phyloP scores from a whole-genome alignment of 2,888 invertebrate genomes.

The Hecatera dysodea region DNA sequence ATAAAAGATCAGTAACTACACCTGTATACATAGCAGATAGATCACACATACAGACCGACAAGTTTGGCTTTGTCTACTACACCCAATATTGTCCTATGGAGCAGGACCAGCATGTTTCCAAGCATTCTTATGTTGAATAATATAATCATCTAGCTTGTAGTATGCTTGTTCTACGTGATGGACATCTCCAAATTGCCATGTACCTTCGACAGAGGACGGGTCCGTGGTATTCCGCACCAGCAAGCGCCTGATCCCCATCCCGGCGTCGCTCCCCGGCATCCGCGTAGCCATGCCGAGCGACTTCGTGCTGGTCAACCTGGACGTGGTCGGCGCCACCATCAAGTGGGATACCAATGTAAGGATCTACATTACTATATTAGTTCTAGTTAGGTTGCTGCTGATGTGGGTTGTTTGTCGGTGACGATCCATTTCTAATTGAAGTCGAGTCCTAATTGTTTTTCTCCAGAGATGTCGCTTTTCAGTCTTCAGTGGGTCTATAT shows the following conservation, averaged over 20 bases:
- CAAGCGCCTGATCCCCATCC: slow-evolving; percentile 92
- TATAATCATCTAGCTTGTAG: too few species aligned
- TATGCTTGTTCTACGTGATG: too few species aligned
- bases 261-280: slow-evolving; percentile 93
- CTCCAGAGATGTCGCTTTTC: too few species aligned
- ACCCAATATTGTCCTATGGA: too few species aligned
- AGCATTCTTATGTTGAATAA: too few species aligned
- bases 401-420: not conserved
- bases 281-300: slow-evolving; percentile 94
- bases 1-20: too few species aligned
- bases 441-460: too few species aligned
- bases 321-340: slow-evolving; percentile 92
- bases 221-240: slow-evolving; percentile 89
- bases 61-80: too few species aligned
- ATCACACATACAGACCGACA: too few species aligned
- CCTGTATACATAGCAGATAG: too few species aligned
- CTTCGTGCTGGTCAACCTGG: slow-evolving; percentile 93
- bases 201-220: slow-evolving; percentile 85
- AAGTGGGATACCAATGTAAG: slow-evolving; percentile 95
- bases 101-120: too few species aligned
- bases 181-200: not conserved
- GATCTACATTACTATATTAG: slow-evolving; percentile 18
- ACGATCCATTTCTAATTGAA: not conserved
- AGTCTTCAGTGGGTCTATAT: too few species aligned
- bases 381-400: slow-evolving; percentile 16